Percentiles rank a stretch among this genome's conserved stretches.
Evolutionary conservation across 2,888 invertebrate species (phyloP).

Genomic region (Drosophila mettleri): DNA sequence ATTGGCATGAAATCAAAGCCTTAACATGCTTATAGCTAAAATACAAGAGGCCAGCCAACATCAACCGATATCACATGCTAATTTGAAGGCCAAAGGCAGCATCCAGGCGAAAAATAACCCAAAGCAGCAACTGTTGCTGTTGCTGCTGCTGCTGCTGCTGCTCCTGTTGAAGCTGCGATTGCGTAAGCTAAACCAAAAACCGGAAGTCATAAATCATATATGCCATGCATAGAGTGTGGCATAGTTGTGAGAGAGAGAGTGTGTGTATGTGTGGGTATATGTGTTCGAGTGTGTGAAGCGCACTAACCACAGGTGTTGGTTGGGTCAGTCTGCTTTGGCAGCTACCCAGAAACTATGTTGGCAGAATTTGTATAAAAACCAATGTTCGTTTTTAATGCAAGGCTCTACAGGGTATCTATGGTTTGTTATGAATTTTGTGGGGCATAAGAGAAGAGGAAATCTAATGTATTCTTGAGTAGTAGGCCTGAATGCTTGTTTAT

Average conservation of each 20-base stretch:
- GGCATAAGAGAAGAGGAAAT: background rate
- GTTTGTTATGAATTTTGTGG: background rate
- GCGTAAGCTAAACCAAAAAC: conserved; percentile 51
- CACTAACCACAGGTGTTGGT: conserved; percentile 71
- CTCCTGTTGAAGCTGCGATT: conserved; percentile 22
- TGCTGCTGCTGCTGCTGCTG: conserved; percentile 20
- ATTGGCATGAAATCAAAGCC: conserved; percentile 53
- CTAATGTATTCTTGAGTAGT: background rate
- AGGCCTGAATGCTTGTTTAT: too few species aligned
- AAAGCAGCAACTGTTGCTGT: conserved; percentile 46
- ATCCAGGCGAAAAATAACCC: conserved; percentile 17
- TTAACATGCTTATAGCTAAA: conserved; percentile 12
- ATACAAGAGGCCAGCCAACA: background rate
- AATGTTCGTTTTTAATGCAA: background rate
- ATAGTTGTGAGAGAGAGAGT: conserved; percentile 7
- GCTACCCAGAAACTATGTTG: conserved; percentile 35
- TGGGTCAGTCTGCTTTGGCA: conserved; percentile 51
- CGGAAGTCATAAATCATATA: conserved; percentile 82
- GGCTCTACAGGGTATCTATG: background rate
- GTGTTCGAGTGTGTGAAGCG: conserved; percentile 43
- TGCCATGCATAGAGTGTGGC: conserved; percentile 41
- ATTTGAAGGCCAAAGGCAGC: conserved; percentile 26
- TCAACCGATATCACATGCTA: conserved; percentile 26
- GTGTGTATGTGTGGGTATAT: conserved; percentile 16
- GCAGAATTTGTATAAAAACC: conserved; percentile 44